Percentiles rank a stretch among this genome's conserved stretches.
These are phyloP conservation scores for Leptoteleia sp. DNA, from an alignment of 1,140 invertebrate genomes.

Conservation along the genomic window DNA sequence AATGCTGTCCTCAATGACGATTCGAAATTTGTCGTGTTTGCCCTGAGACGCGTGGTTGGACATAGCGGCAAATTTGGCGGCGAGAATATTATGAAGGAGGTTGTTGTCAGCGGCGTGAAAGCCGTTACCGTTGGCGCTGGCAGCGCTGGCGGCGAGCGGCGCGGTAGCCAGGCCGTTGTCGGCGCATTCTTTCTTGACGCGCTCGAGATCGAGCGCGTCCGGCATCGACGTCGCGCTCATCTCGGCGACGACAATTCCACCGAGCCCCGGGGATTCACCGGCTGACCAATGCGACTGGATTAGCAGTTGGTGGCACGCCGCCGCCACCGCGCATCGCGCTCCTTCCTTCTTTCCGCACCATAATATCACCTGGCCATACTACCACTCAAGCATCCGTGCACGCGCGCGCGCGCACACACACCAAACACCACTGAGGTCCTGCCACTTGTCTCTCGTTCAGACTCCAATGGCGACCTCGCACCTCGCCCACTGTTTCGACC, in stretches of 20 bases:
- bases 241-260: slow-evolving; percentile 12
- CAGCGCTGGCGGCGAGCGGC: too few species aligned
- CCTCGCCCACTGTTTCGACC: too few species aligned
- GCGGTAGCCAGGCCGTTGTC: too few species aligned
- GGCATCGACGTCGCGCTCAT: slow-evolving; percentile 57
- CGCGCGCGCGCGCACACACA: slow-evolving; percentile 10
- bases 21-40: slow-evolving; percentile 79
- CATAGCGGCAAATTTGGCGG: slow-evolving; percentile 72
- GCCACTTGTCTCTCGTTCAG: background rate
- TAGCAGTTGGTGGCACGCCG: too few species aligned
- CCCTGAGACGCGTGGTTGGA: slow-evolving; percentile 69
- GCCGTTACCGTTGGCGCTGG: slow-evolving; percentile 67
- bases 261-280: too few species aligned
- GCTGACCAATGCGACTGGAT: too few species aligned
- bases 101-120: slow-evolving; percentile 71
- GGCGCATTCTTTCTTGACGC: slow-evolving; percentile 67
- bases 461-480: too few species aligned
- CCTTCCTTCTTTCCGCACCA: slow-evolving; percentile 4
- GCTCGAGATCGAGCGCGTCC: slow-evolving; percentile 70
- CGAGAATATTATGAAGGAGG: slow-evolving; percentile 74
- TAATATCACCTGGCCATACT: slow-evolving; percentile 33
- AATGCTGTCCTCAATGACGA: slow-evolving; percentile 79
- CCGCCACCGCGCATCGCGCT: background rate
- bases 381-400: slow-evolving; percentile 1
- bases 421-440: background rate